Evolutionary conservation across 2,797 vertebrate species (phyloP), one percentile per base, ranked within the genome.

Genomic region (Hydrophis major): DNA sequence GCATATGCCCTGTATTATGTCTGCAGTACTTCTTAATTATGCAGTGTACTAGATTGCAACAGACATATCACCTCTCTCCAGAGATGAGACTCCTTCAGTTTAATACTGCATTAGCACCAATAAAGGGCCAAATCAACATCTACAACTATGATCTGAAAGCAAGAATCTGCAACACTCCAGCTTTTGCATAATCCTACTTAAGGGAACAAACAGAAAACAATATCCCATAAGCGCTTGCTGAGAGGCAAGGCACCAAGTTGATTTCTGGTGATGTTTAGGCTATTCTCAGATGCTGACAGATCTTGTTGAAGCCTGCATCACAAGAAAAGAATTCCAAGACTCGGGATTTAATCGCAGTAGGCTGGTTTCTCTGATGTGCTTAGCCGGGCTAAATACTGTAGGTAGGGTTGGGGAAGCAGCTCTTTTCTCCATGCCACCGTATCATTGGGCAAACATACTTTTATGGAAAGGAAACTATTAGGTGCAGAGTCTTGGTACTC

Each of bases 291-390:
- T 27, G 61, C 63, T 89, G 87, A 57, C 53, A 37, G 90, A 56
- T 47, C 78, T 89, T 42, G 20, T 55, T 86, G 78, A 74, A 91
- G 42, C 47, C 78, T 74, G 55, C 59, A 78, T 91, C 89, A 91
- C 27, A 69, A 59, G 92, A 89, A 93, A 95, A 91, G 86, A 86
- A 94, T 3, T 0, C 0, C 89, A 92, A 42, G 10, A 14, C 78
- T 93, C 78, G 22, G 50, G 60, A 42, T 32, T 69, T 18, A 87
- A 32, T 47, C 53, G n/a, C 59, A 66, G 88, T 50, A 66, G 50
- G 59, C 59, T 55, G 50, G 42, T 25, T 60, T 74, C 60, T 90
- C 89, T 66, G 25, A 10, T 55, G n/a, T n/a, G 50, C 47, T 78
- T 63, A 69, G 83, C n/a, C 57, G 55, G 66, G 4, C 86, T 56